Percentiles rank a stretch among this genome's conserved stretches.
phyloP scores from a whole-genome alignment of 2,888 invertebrate genomes.

The Cephus runcator region DNA sequence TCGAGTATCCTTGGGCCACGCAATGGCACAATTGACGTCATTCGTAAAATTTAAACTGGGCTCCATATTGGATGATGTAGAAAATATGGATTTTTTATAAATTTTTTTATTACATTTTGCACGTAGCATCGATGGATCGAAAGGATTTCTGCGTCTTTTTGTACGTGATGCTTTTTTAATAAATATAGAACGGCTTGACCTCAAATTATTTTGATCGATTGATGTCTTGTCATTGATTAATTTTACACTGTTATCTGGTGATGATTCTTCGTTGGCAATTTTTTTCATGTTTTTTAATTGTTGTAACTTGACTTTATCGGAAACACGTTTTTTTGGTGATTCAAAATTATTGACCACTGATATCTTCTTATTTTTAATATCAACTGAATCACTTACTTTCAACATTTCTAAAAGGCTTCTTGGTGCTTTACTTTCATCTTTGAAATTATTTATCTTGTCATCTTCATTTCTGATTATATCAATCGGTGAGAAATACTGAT shows the following conservation, averaged over 20 bases:
- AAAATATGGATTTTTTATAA: background rate
- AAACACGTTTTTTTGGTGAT: background rate
- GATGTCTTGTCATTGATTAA: background rate
- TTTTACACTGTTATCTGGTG: background rate
- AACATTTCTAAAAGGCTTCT: background rate
- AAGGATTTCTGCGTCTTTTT: background rate
- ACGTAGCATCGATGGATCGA: background rate
- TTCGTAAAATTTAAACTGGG: background rate
- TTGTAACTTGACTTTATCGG: background rate
- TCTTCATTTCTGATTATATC: background rate
- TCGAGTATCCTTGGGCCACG: background rate
- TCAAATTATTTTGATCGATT: background rate
- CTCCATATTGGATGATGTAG: background rate
- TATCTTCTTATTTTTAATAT: background rate
- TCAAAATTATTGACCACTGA: background rate
- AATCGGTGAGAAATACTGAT: background rate
- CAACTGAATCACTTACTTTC: background rate
- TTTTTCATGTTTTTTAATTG: background rate
- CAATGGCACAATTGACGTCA: background rate
- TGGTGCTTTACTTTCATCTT: background rate
- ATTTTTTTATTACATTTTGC: background rate
- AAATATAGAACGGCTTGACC: background rate
- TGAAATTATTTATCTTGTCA: background rate
- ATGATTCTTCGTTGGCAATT: background rate
- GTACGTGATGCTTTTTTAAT: background rate